These are phyloP conservation scores for Brachyopa scutellaris DNA, from an alignment of 2,888 invertebrate genomes.

Conservation along the genomic window DNA sequence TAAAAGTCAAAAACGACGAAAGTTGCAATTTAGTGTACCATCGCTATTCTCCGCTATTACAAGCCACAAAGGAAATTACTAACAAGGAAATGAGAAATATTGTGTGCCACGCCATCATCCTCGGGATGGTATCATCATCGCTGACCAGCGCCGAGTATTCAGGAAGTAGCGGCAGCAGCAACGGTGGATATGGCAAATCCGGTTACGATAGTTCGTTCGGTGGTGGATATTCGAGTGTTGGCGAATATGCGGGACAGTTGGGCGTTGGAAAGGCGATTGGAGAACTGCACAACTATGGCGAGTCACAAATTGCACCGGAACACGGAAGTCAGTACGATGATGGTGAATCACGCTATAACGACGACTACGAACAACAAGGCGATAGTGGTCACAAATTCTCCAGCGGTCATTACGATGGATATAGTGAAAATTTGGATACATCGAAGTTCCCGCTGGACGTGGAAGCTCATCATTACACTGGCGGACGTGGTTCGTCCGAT, in stretches of 20 bases:
- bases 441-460: slow-evolving; percentile 56
- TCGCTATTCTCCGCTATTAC: slow-evolving; percentile 33
- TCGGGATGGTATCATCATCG: slow-evolving; percentile 43
- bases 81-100: slow-evolving; percentile 38
- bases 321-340: slow-evolving; percentile 59
- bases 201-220: slow-evolving; percentile 39
- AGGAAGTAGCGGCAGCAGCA: slow-evolving; percentile 34
- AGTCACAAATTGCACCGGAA: slow-evolving; percentile 52
- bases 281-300: slow-evolving; percentile 45
- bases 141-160: slow-evolving; percentile 30
- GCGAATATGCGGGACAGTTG: slow-evolving; percentile 60
- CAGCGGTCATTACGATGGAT: slow-evolving; percentile 28
- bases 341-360: slow-evolving; percentile 22
- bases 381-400: slow-evolving; percentile 13
- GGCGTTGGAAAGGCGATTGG: slow-evolving; percentile 45
- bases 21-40: slow-evolving; percentile 63
- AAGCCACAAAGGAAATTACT: neutral
- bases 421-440: slow-evolving; percentile 33
- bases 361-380: slow-evolving; percentile 35
- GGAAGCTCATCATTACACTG: slow-evolving; percentile 55
- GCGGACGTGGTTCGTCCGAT: neutral
- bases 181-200: slow-evolving; percentile 44
- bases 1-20: slow-evolving; percentile 62
- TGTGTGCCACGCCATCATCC: slow-evolving; percentile 34
- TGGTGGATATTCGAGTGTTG: slow-evolving; percentile 41